Percentiles rank a stretch among this genome's conserved stretches.
These are phyloP conservation scores for Hartigia nigra DNA, from an alignment of 2,888 invertebrate species.

Conservation along the genomic window DNA sequence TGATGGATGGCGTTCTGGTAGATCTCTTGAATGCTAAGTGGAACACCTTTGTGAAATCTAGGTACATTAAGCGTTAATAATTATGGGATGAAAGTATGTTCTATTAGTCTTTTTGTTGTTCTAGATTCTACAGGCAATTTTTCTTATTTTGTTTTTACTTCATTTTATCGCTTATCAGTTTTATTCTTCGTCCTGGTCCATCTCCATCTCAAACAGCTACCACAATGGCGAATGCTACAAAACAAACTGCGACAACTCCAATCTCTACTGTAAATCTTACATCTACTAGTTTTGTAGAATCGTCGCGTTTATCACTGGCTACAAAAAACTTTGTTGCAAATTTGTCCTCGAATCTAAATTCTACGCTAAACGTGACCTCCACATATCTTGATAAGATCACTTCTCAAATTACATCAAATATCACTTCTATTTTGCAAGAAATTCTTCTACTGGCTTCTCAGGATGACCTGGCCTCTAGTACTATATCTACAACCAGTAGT, in stretches of 20 bases:
- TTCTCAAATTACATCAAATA: conserved; percentile 44
- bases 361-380: conserved; percentile 38
- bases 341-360: conserved; percentile 33
- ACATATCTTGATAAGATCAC: conserved; percentile 41
- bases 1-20: conserved; percentile 93
- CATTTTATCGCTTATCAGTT: conserved; percentile 86
- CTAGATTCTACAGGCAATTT: conserved; percentile 92
- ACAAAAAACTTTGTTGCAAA: conserved; percentile 46
- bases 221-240: conserved; percentile 14
- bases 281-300: conserved; percentile 23
- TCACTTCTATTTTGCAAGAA: conserved; percentile 44
- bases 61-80: conserved; percentile 52
- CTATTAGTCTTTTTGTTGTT: conserved; percentile 35
- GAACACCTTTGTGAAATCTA: conserved; percentile 94
- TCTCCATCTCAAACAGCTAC: conserved; percentile 22
- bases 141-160: conserved; percentile 92
- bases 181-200: conserved; percentile 90
- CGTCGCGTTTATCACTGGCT: conserved; percentile 40
- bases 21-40: conserved; percentile 96
- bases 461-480: not conserved
- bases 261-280: not conserved
- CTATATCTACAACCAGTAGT: not conserved
- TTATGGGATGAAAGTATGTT: not conserved
- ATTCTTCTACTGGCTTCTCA: conserved; percentile 20
- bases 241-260: not conserved